phyloP scores from a whole-genome alignment of 2,888 invertebrate species.

The Tupiocoris notatus region DNA sequence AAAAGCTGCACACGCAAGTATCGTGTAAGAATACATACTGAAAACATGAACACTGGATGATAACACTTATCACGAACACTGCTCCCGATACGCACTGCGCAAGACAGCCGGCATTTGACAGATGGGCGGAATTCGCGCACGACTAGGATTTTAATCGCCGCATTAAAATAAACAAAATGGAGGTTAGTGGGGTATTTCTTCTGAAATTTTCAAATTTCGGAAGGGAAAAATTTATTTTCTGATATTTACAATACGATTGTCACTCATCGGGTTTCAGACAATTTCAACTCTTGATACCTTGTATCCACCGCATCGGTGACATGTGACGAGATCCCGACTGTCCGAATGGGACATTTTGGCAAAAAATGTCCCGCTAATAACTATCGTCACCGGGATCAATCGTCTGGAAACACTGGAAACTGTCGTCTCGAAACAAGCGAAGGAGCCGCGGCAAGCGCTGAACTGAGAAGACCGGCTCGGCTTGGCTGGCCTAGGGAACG shows the following conservation, averaged over 20 bases:
- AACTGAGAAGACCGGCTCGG: slow-evolving; percentile 4
- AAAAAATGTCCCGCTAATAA: slow-evolving; percentile 1
- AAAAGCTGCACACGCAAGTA: slow-evolving; percentile 22
- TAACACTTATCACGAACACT: background rate
- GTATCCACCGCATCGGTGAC: slow-evolving; percentile 49
- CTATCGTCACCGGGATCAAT: background rate
- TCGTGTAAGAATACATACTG: slow-evolving; percentile 20
- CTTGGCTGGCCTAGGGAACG: background rate
- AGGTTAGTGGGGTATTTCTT: background rate
- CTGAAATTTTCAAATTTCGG: slow-evolving; percentile 3
- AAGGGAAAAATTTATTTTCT: too few relatives aligned
- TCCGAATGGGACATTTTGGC: slow-evolving; percentile 32
- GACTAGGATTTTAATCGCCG: background rate
- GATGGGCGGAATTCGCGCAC: too few relatives aligned
- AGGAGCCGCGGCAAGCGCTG: slow-evolving; percentile 7
- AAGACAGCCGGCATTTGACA: too few relatives aligned
- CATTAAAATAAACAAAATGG: background rate
- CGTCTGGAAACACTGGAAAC: background rate
- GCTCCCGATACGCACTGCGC: background rate
- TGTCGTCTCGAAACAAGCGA: slow-evolving; percentile 9
- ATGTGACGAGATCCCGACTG: slow-evolving; percentile 43
- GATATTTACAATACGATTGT: background rate
- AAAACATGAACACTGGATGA: background rate
- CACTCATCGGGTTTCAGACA: too few relatives aligned
- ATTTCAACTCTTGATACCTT: slow-evolving; percentile 47